Conservation (phyloP, 2,797 vertebrate species). For the Amphiprion clarkii region DNA sequence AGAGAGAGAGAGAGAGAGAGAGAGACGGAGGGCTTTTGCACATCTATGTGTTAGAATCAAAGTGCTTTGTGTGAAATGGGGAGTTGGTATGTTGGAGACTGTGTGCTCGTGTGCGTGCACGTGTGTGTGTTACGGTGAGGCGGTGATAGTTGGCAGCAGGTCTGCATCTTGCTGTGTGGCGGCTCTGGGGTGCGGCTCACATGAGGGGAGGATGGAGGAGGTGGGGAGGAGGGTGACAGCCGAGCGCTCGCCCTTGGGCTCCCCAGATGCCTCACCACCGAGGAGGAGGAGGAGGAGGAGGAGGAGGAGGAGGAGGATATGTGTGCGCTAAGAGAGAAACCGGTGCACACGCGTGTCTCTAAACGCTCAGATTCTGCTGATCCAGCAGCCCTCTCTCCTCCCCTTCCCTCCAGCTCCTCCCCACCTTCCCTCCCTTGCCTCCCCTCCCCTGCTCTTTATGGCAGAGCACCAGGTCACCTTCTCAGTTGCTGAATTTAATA, state of each 20-base stretch:
- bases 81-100: constrained; percentile 46
- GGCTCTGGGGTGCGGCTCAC: constrained; percentile 75
- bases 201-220: constrained; percentile 29
- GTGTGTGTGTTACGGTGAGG: constrained; percentile 55
- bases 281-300: constrained; percentile 29
- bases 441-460: constrained; percentile 81
- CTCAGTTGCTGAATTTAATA: constrained; percentile 88
- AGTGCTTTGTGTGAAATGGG: constrained; percentile 73
- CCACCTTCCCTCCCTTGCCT: constrained; percentile 37
- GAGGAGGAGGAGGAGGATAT: constrained; percentile 22
- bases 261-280: constrained; percentile 78
- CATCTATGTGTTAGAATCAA: constrained; percentile 80
- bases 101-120: constrained; percentile 37
- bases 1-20: constrained; percentile 52
- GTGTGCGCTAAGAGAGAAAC: constrained; percentile 45
- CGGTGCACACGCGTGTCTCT: constrained; percentile 73
- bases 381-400: constrained; percentile 80
- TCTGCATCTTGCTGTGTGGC: constrained; percentile 71
- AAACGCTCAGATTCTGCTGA: constrained; percentile 87
- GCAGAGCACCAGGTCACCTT: constrained; percentile 88
- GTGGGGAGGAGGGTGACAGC: constrained; percentile 74
- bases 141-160: constrained; percentile 72
- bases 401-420: constrained; percentile 25
- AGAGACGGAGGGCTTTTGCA: constrained; percentile 70
- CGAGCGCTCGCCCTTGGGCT: constrained; percentile 86